These are phyloP conservation scores for Cyprinus carpio DNA, from an alignment of 2,113 vertebrate species.

Conservation along the genomic window DNA sequence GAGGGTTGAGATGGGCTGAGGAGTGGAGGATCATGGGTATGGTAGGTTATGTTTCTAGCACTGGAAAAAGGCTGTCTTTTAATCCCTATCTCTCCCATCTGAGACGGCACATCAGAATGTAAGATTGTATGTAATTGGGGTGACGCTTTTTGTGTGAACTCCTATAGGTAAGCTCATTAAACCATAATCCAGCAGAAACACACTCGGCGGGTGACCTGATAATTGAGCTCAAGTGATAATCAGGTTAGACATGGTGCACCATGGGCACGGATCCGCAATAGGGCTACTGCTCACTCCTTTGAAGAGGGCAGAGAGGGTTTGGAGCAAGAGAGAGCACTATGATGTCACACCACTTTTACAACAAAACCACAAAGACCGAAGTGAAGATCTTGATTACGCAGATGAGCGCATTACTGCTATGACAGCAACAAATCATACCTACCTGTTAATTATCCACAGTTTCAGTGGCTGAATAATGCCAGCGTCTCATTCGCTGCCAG, in stretches of 20 bases:
- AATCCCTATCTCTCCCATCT: background rate
- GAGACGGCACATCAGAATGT: constrained; percentile 25
- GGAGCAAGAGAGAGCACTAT: background rate
- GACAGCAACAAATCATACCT: constrained; percentile 36
- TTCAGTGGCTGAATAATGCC: constrained; percentile 22
- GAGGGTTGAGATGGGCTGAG: background rate
- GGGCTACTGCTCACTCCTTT: constrained; percentile 8
- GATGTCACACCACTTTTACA: background rate
- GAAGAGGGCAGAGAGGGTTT: background rate
- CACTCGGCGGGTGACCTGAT: constrained; percentile 53
- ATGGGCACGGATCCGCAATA: background rate
- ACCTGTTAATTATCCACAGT: constrained; percentile 32
- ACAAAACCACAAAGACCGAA: background rate
- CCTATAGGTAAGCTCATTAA: constrained; percentile 63
- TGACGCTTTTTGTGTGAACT: constrained; percentile 52
- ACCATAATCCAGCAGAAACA: constrained; percentile 53
- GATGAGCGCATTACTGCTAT: background rate
- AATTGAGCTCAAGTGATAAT: constrained; percentile 60
- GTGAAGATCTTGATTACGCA: constrained; percentile 29
- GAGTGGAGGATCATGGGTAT: background rate
- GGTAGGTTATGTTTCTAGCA: background rate
- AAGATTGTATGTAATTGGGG: constrained; percentile 54
- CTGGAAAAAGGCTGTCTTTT: background rate
- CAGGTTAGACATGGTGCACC: constrained; percentile 50
- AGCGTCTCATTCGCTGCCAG: constrained; percentile 31